Evolutionary conservation across 2,888 invertebrate genomes (phyloP), one percentile per base, ranked within the genome.

Genomic region (Itoplectis maculator): DNA sequence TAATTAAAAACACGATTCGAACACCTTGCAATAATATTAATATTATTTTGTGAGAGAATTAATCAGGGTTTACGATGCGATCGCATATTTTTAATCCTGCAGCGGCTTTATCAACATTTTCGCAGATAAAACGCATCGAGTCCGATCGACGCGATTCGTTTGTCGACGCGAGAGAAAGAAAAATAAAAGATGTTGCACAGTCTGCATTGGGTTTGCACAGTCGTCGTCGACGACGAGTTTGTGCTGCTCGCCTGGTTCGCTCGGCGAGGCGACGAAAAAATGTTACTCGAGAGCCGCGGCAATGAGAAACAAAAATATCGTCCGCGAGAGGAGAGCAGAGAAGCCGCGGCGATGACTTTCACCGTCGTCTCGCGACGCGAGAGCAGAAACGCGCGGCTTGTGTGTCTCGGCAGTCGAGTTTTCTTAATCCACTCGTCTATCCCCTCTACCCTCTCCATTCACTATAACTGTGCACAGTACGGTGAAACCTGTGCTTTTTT

Each of bases 341-440:
- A 51, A 66, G n/a, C n/a, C n/a, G n/a, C n/a, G n/a, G 29, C 76
- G 75, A 79, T 70, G 63, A 82, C 82, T 82, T 82, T 82, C 82
- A 79, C 82, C 82, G 79, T 79, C 73, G 59, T 56, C 74, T 70
- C 59, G 47, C 63, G 51, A 68, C 56, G 72, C 42, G 63, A 75
- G 70, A 78, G 61, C 56, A 11, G 42, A 63, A 37, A 51, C 13
- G 65, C 47, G 65, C 35, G 23, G 56, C 29, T 5, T 29, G 29
- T n/a, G n/a, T n/a, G 15, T 37, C 37, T 59, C 20, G 65, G 40
- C 37, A 54, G 13, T 54, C 69, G 40, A 49, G 29, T 85, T 86
- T 86, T 84, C 86, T 51, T 5, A 45, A 74, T 65, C 74, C 74
- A 61, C 61, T 73, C 59, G 37, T 45, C 18, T 35, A 15, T 61